Percentiles rank a stretch among this genome's conserved stretches.
These are phyloP conservation scores for Laticauda colubrina DNA, from an alignment of 2,113 vertebrate genomes.

Conservation along the genomic window DNA sequence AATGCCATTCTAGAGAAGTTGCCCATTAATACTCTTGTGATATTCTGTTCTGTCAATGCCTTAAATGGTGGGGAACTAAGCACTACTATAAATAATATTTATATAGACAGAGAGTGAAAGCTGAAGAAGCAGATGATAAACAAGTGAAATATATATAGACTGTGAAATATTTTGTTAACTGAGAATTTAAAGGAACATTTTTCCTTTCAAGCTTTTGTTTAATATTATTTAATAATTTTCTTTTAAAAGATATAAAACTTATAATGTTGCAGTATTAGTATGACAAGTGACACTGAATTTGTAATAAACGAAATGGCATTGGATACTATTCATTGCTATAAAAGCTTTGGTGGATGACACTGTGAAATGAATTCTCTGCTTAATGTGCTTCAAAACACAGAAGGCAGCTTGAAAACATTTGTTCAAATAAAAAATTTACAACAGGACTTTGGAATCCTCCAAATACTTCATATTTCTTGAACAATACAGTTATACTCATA, in stretches of 20 bases:
- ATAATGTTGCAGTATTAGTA: not conserved
- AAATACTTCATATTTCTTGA: not conserved
- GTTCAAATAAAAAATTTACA: not conserved
- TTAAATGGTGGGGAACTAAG: conserved; percentile 32
- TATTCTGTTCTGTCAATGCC: conserved; percentile 1
- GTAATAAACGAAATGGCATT: conserved; percentile 1
- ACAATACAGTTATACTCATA: not conserved
- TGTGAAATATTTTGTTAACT: not conserved
- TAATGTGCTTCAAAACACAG: conserved; percentile 1
- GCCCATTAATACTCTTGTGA: conserved; percentile 17
- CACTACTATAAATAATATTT: conserved; percentile 24
- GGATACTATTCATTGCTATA: not conserved
- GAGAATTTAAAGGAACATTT: not conserved
- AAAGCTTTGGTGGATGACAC: conserved; percentile 12
- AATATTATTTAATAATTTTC: not conserved
- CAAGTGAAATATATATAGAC: not conserved
- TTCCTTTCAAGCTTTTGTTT: not conserved
- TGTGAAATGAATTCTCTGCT: not conserved
- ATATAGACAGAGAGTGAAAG: conserved; percentile 7
- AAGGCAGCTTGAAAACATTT: not conserved
- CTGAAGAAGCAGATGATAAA: not conserved
- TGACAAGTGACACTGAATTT: not conserved
- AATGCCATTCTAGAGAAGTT: conserved; percentile 12
- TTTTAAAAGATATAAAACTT: conserved; percentile 6
- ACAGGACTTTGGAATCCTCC: not conserved